Base-by-base conservation (phyloP, 2,113 vertebrate species). In the Pimephales promelas region DNA sequence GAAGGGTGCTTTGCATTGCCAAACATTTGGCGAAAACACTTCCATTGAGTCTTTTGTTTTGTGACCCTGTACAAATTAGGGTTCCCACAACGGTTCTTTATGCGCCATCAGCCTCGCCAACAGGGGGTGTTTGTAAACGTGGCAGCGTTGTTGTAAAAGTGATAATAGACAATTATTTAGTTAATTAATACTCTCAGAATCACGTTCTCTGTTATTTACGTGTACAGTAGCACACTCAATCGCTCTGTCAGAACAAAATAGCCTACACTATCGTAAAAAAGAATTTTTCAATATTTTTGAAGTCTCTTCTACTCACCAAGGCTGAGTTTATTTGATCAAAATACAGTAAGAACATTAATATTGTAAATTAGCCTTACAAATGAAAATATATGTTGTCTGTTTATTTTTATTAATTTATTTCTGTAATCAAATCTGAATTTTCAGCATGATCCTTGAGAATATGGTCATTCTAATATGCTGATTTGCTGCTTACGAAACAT, bases 1-100 rank as follows among this genome's bases (percentile, higher is more conserved):
- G 86, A 84, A 85, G 59, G 74, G 82, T 79, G 86, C 85, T 88
- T 88, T 54, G 79, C 90, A 92, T 92, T 91, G 92, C 89, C 92
- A 92, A 91, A 92, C 88, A 87, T 28, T 82, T 61, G 74, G 72
- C 31, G 81, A 86, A 90, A 91, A 88, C 45, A 83, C 36, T 85
- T 83, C 80, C 57, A 62, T 76, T 85, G 83, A 85, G 31, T 26
- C 80, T 79, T 84, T 86, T 83, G 85, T 84, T 68, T 66, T 36
- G 73, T 81, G 83, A 85, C 83, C 59, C 83, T 83, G 54, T 73
- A 59, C 70, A 75, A 88, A 84, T 86, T 72, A 61, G 83, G 83
- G 79, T 86, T 84, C 81, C 83, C 74, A 83, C 80, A 79, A 81
- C 31, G 76, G 57, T 85, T 79, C 79, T 86, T 83, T 75, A 34